phyloP scores from a whole-genome alignment of 2,888 invertebrate species.

The Ophioninae sp. region DNA sequence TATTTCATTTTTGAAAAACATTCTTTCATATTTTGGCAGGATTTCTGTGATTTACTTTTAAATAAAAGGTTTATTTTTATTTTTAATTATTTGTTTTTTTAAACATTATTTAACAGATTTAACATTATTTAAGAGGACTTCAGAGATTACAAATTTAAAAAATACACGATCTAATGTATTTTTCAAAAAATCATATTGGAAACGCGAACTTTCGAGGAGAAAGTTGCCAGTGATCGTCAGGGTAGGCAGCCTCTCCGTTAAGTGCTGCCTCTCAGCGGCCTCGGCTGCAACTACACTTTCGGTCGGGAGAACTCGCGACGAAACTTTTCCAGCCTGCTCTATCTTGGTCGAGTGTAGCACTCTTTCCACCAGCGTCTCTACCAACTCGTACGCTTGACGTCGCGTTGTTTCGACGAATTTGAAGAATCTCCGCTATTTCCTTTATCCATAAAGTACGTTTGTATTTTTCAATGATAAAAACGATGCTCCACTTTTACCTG shows the following conservation, averaged over 20 bases:
- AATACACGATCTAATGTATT: too few species aligned
- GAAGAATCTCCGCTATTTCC: neutral
- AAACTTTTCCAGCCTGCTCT: slow-evolving; percentile 64
- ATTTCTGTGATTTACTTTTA: too few species aligned
- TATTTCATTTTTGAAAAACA: too few species aligned
- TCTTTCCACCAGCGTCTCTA: slow-evolving; percentile 4
- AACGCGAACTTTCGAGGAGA: too few species aligned
- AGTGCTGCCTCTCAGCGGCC: slow-evolving; percentile 71
- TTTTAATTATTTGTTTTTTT: too few species aligned
- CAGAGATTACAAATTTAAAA: too few species aligned
- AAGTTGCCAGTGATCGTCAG: neutral
- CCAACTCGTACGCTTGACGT: neutral
- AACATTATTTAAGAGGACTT: too few species aligned
- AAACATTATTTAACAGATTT: too few species aligned
- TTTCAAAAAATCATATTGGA: too few species aligned
- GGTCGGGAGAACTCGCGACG: slow-evolving; percentile 47
- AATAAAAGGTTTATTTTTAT: too few species aligned
- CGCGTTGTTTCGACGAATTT: neutral
- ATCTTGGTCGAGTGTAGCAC: slow-evolving; percentile 5
- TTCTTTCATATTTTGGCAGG: too few species aligned
- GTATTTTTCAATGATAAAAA: neutral
- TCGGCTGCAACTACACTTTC: slow-evolving; percentile 61
- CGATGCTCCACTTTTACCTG: neutral
- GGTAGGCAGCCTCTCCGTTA: slow-evolving; percentile 57
- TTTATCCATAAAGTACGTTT: neutral